These are phyloP conservation scores for Homalodisca vitripennis DNA, from an alignment of 1,140 invertebrate genomes.

Conservation along the genomic window DNA sequence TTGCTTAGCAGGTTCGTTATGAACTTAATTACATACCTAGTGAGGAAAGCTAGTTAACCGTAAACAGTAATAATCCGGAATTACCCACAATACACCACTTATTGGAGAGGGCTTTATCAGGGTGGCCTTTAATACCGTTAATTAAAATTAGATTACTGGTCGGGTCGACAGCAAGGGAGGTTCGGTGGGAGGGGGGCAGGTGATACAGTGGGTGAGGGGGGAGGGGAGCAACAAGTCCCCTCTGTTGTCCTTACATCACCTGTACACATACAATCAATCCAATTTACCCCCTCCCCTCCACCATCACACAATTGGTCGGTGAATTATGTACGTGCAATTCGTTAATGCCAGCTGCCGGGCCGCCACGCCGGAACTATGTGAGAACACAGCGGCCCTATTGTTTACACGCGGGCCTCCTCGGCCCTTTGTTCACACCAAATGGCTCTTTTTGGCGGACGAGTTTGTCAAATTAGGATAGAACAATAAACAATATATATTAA, in stretches of 20 bases:
- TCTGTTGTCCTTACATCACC: constrained; percentile 12
- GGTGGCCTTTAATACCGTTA: constrained; percentile 11
- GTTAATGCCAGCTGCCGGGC: neutral
- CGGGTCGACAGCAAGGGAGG: neutral
- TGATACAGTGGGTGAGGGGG: neutral
- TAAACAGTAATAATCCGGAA: neutral
- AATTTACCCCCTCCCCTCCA: neutral
- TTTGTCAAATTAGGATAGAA: no score
- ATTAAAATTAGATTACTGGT: constrained; percentile 23
- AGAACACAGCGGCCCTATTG: no score
- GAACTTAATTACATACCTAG: neutral
- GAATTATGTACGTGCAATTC: constrained; percentile 15
- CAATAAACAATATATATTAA: no score
- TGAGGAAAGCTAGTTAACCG: neutral
- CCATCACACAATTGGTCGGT: neutral
- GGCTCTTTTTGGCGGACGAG: no score
- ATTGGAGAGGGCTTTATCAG: neutral
- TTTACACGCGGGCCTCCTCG: no score
- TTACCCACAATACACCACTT: constrained; percentile 3
- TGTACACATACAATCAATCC: constrained; percentile 20
- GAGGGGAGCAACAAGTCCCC: constrained; percentile 15
- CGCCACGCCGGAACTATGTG: neutral
- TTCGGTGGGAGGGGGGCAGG: neutral
- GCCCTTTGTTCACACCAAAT: no score
- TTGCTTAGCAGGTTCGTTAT: no score